These are phyloP conservation scores for Amphipyra berbera DNA, from an alignment of 2,888 invertebrate species.

Conservation along the genomic window DNA sequence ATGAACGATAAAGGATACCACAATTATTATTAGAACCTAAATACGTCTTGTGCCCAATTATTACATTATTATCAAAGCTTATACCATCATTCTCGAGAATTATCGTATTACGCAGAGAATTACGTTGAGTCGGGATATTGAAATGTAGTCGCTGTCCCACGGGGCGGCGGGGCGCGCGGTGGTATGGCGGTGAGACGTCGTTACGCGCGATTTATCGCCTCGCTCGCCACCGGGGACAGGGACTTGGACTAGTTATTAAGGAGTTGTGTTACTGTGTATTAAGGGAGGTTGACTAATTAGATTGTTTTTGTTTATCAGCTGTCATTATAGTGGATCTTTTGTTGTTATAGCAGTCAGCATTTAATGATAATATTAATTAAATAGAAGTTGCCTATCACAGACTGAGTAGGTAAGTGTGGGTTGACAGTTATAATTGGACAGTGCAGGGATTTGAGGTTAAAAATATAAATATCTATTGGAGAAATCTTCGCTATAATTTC, in stretches of 20 bases:
- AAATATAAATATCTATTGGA: no score
- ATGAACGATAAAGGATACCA: no score
- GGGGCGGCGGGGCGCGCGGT: conserved; percentile 18
- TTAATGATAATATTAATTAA: no score
- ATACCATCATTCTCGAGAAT: conserved; percentile 10
- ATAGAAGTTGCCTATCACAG: no score
- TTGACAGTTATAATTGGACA: no score
- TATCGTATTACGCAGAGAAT: conserved; percentile 22
- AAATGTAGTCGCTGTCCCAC: conserved; percentile 29
- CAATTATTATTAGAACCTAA: no score
- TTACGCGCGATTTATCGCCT: conserved; percentile 41
- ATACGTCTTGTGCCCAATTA: no score
- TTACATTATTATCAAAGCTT: not conserved
- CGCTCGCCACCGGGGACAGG: conserved; percentile 14
- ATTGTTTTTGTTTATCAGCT: not conserved
- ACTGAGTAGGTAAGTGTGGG: no score
- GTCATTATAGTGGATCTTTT: no score
- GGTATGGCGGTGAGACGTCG: conserved; percentile 26
- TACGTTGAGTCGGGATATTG: conserved; percentile 34
- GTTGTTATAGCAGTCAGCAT: no score
- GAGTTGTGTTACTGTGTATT: conserved; percentile 5
- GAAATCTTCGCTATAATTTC: no score
- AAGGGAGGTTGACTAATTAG: conserved; percentile 10
- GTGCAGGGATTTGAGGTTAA: no score
- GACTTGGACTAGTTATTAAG: conserved; percentile 8